phyloP scores from a whole-genome alignment of 2,113 vertebrate genomes.

The Eonycteris spelaea region DNA sequence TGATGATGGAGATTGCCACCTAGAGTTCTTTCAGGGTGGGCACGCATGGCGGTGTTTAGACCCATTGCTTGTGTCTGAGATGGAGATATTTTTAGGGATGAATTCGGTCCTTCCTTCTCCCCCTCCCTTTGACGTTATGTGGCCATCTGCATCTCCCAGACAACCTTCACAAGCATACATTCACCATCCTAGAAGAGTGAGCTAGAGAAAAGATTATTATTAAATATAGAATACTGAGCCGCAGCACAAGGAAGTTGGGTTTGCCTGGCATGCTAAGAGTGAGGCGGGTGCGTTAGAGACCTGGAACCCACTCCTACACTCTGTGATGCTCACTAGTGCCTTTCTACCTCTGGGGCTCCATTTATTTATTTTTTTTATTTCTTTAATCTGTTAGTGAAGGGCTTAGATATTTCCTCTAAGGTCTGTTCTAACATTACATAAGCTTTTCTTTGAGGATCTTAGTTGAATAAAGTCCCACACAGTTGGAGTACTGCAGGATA shows the following conservation, averaged over 20 bases:
- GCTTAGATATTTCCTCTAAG: neutral
- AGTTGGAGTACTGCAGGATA: neutral
- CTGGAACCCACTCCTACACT: neutral
- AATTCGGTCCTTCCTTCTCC: constrained; percentile 59
- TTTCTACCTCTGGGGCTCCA: neutral
- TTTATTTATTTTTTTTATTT: neutral
- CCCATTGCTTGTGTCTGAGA: constrained; percentile 6
- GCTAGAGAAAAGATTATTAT: constrained; percentile 9
- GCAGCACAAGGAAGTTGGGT: neutral
- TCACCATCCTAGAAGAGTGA: constrained; percentile 21
- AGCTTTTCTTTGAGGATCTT: constrained; percentile 1
- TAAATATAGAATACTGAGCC: constrained; percentile 46
- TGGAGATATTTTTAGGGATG: constrained; percentile 60
- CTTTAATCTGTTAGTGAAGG: neutral
- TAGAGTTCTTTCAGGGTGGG: neutral
- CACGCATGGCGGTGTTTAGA: neutral
- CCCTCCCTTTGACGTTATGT: constrained; percentile 63
- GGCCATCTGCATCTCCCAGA: constrained; percentile 73
- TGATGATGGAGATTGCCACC: neutral
- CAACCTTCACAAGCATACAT: constrained; percentile 43
- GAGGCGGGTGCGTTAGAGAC: neutral
- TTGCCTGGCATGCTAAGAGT: neutral
- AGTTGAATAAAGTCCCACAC: neutral
- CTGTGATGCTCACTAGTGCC: neutral
- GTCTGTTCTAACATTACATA: neutral